A percentile compares a stretch with the other conserved stretches of the same genome.
Conservation (phyloP, 2,888 invertebrate genomes). For the Rhagonycha lutea region DNA sequence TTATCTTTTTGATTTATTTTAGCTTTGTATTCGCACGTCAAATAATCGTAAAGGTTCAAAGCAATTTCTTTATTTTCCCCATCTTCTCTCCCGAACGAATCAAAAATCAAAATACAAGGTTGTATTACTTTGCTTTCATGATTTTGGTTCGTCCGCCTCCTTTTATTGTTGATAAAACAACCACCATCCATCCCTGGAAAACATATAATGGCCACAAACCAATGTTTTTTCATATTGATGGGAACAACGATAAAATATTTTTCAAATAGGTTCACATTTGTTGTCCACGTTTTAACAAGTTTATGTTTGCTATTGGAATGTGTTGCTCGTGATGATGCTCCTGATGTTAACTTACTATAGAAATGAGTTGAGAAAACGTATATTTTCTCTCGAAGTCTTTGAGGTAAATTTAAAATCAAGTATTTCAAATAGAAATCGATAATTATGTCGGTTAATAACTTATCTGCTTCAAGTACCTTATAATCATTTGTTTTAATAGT, state of each 20-base stretch:
- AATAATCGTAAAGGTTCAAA: constrained; percentile 87
- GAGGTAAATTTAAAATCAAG: constrained; percentile 72
- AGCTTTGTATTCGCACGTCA: constrained; percentile 82
- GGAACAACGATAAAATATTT: constrained; percentile 97
- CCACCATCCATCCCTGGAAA: constrained; percentile 83
- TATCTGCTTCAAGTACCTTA: constrained; percentile 86
- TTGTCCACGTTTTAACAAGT: constrained; percentile 94
- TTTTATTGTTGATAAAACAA: constrained; percentile 67
- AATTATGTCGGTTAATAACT: constrained; percentile 96
- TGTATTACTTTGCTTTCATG: neutral
- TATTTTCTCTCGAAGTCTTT: constrained; percentile 76
- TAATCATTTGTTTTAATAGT: constrained; percentile 93
- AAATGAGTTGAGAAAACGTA: constrained; percentile 97
- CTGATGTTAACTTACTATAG: constrained; percentile 88
- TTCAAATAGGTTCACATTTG: constrained; percentile 92
- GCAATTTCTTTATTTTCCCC: constrained; percentile 86
- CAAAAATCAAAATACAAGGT: constrained; percentile 93
- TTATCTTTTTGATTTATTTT: too few relatives aligned
- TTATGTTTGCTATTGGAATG: constrained; percentile 76
- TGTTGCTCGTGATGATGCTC: constrained; percentile 58
- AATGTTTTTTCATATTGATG: constrained; percentile 97
- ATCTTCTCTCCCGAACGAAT: constrained; percentile 83
- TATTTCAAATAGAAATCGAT: constrained; percentile 97
- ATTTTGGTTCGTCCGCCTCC: constrained; percentile 39
- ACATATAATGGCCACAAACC: constrained; percentile 97